These are phyloP conservation scores for Anthoscopus minutus DNA, from an alignment of 2,113 vertebrate species.

Conservation along the genomic window DNA sequence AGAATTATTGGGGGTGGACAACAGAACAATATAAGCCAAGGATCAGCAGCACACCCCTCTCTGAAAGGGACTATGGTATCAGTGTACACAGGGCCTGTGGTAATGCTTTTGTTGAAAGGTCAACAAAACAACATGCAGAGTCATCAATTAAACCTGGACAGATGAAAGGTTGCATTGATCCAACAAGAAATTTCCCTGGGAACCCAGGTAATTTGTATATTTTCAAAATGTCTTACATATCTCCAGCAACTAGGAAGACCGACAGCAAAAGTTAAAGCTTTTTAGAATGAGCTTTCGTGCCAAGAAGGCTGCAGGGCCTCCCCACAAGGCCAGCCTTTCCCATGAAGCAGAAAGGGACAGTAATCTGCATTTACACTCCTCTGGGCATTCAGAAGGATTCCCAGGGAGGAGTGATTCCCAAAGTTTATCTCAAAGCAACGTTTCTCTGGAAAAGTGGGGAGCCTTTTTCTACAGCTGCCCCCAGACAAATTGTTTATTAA, in stretches of 20 bases:
- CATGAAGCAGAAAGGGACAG: background rate
- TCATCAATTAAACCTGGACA: constrained; percentile 41
- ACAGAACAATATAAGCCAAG: background rate
- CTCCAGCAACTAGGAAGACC: background rate
- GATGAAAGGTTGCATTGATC: constrained; percentile 12
- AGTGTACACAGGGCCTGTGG: background rate
- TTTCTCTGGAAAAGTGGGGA: background rate
- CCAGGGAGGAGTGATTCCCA: background rate
- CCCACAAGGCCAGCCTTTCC: background rate
- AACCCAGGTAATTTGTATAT: background rate
- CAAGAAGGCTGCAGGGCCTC: background rate
- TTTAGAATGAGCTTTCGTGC: background rate
- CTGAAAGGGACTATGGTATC: background rate
- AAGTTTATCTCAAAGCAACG: background rate
- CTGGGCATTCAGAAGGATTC: background rate
- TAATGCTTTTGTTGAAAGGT: constrained; percentile 35
- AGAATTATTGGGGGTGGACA: background rate
- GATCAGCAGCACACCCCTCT: background rate
- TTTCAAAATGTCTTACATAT: background rate
- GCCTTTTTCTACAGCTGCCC: constrained; percentile 16
- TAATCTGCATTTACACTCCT: background rate
- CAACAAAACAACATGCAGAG: constrained; percentile 13
- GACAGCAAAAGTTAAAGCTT: background rate
- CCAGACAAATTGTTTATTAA: constrained; percentile 33
- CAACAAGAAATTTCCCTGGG: background rate